Evolutionary conservation across 2,888 invertebrate species (phyloP).

Genomic region (Leucophenga maculata): DNA sequence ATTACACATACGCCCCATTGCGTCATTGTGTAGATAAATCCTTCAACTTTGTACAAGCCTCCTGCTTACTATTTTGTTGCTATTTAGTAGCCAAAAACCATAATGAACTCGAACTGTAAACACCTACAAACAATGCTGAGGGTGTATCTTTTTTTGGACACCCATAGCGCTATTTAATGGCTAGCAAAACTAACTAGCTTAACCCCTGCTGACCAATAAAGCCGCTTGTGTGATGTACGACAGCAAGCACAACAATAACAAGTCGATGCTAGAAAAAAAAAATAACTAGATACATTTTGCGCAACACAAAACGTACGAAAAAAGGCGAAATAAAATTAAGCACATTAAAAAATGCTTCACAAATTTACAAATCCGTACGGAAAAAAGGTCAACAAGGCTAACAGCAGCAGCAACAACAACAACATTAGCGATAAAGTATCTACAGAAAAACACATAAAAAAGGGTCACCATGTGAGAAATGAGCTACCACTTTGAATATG

Average conservation of each 20-base stretch:
- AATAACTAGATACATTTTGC: slow-evolving; percentile 34
- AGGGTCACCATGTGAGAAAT: slow-evolving; percentile 55
- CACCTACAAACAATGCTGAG: slow-evolving; percentile 13
- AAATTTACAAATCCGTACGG: slow-evolving; percentile 59
- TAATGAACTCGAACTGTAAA: slow-evolving; percentile 33
- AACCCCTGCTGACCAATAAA: slow-evolving; percentile 64
- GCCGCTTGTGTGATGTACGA: slow-evolving; percentile 62
- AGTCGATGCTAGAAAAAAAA: slow-evolving; percentile 7
- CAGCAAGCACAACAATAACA: slow-evolving; percentile 53
- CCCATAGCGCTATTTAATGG: slow-evolving; percentile 50
- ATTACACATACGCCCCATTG: slow-evolving; percentile 62
- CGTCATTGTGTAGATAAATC: slow-evolving; percentile 51
- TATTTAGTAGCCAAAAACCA: slow-evolving; percentile 28
- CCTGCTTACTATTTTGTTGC: slow-evolving; percentile 14
- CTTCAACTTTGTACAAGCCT: slow-evolving; percentile 50
- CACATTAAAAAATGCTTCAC: slow-evolving; percentile 64
- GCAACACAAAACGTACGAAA: slow-evolving; percentile 26
- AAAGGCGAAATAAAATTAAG: slow-evolving; percentile 55
- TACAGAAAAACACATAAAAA: slow-evolving; percentile 30
- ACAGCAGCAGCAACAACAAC: slow-evolving; percentile 12
- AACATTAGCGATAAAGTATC: slow-evolving; percentile 18
- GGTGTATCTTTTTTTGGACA: not conserved
- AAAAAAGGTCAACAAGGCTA: slow-evolving; percentile 51
- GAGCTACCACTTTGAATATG: slow-evolving; percentile 52
- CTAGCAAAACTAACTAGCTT: slow-evolving; percentile 54